Base-by-base conservation (phyloP, 2,797 vertebrate genomes). In the Echiichthys vipera region DNA sequence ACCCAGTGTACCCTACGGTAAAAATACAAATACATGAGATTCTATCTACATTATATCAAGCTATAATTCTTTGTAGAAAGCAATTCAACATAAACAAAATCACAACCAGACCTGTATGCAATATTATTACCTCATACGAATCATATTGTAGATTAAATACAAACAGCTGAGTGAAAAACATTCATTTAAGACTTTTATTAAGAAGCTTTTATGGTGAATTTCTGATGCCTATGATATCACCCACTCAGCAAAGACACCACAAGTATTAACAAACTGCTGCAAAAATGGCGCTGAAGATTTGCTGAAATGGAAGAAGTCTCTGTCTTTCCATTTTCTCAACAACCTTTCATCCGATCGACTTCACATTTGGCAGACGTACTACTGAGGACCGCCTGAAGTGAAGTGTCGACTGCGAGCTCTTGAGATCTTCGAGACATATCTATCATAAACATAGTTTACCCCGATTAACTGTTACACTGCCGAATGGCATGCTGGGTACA, bases 1-100 rank as follows among this genome's bases (percentile, higher is more conserved):
- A 36, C 96, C 96, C 8, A 83, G 7, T 47, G 80, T 68, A 17
- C 97, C 97, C 96, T 97, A 61, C 5, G 58, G 34, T 27, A 53
- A 58, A 57, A 36, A 50, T 7, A 50, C n/a, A 58, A 34, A 64
- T 1, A 2, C 15, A 39, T 3, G 12, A n/a, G 18, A n/a, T 43
- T n/a, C n/a, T 43, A 43, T 7, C 69, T 37, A 27, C 9, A 63
- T 42, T 27, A 18, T 18, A 36, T 43, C 10, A 59, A 29, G 11
- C 2, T 14, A 4, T n/a, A 39, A 20, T 5, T n/a, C 18, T 54
- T 18, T 29, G 1, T 15, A 22, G 8, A 18, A 61, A 50, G 5
- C 4, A 29, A 42, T 49, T 30, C 32, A 7, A 50, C 20, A 34
- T 4, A 6, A 34, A 40, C 32, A 24, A 40, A 30, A 3, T 34